Evolutionary conservation across 2,113 vertebrate genomes (phyloP), one percentile per base, ranked within the genome.

Genomic region (Xiphorhynchus elegans): DNA sequence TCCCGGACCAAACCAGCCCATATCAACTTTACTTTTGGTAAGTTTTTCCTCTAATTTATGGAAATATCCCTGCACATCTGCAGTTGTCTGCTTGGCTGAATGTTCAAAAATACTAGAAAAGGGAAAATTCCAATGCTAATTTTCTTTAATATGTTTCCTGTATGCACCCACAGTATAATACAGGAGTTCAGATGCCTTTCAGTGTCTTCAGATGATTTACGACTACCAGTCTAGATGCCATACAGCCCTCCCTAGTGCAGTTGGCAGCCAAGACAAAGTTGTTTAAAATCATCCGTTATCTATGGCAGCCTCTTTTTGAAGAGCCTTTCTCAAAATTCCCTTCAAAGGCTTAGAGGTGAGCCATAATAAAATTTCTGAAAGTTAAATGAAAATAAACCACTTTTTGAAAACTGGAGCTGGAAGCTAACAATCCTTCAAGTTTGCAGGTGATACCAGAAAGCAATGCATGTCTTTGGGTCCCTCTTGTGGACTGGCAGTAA

Each of bases 401-500:
- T 63, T 86, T 66, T 42, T 67, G 73, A 81, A 91, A 93, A 47
- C 7, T 12, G 47, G 15, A 31, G 23, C 31, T 59, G 24, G 39
- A 83, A 86, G 21, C 8, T 11, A 62, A 58, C 0, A 0, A 67
- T 17, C 13, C 24, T 52, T n/a, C 4, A 4, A 25, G 59, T 49
- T 76, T 52, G 11, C 39, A 46, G 33, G 24, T 6, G 5, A 18
- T 77, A 12, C 35, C 7, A 31, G 73, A 64, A 47, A 49, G 52
- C 26, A 47, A 5, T 1, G 20, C 8, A 3, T 35, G 67, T 58
- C 79, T 95, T 73, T 68, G 92, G 89, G 96, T 96, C 97, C 97
- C 97, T 93, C 97, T 97, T 42, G 95, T 94, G 98, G 96, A 53
- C 67, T 11, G 46, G n/a, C 15, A n/a, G 18, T 39, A 63, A 11